Conservation (phyloP, 2,797 vertebrate species). For the Artibeus lituratus region DNA sequence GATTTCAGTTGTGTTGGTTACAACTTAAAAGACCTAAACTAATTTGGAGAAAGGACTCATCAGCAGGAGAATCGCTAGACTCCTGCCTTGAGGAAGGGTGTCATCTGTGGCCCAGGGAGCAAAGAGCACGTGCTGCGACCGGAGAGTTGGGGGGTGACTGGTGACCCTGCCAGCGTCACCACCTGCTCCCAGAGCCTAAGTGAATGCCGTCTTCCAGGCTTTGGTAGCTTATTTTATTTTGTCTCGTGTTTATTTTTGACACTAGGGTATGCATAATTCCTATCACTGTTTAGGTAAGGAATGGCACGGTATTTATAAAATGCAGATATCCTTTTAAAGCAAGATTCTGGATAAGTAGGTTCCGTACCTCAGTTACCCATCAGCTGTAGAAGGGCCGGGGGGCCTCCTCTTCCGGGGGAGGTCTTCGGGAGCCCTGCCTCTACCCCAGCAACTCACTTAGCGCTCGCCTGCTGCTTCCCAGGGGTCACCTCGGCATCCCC, state of each 20-base stretch:
- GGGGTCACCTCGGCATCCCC: not conserved
- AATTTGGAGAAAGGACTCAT: not conserved
- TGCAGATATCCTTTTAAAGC: not conserved
- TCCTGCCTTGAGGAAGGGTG: not conserved
- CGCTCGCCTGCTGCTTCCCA: accelerated
- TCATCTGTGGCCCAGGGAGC: not conserved
- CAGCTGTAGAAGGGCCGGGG: not conserved
- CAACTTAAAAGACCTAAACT: not conserved
- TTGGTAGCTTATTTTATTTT: not conserved
- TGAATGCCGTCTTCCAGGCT: not conserved
- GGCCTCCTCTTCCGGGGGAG: accelerated
- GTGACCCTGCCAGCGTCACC: not conserved
- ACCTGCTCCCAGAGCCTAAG: too few species aligned
- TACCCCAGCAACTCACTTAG: not conserved
- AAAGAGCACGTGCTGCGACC: accelerated
- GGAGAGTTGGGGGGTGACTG: not conserved
- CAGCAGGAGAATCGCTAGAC: not conserved
- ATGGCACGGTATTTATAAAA: not conserved
- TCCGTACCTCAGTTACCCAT: not conserved
- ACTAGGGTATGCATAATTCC: not conserved
- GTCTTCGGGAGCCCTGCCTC: not conserved
- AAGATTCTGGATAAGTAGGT: not conserved
- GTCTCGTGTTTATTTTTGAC: not conserved
- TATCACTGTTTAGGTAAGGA: not conserved
- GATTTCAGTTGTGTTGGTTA: not conserved